Conservation (phyloP, 2,113 vertebrate species). For the Corydoras sp. region DNA sequence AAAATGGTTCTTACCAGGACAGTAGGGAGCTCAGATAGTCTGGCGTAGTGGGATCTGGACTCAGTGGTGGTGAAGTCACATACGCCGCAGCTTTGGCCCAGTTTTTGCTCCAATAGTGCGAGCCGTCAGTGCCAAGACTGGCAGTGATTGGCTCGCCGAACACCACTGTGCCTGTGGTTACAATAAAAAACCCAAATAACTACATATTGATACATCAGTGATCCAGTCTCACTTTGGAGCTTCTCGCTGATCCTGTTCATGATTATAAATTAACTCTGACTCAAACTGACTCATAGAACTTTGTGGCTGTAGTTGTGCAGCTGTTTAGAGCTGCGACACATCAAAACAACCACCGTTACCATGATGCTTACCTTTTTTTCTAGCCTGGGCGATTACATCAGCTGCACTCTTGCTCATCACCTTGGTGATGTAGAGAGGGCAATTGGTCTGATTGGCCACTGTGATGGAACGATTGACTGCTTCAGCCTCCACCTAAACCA, state of each 20-base stretch:
- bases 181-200: background rate
- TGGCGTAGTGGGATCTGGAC: constrained; percentile 91
- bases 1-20: constrained; percentile 76
- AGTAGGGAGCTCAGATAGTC: constrained; percentile 96
- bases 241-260: too few relatives aligned
- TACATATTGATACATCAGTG: background rate
- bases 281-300: background rate
- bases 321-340: background rate
- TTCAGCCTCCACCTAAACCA: constrained; percentile 86
- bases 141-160: constrained; percentile 94
- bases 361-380: constrained; percentile 85
- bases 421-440: constrained; percentile 95
- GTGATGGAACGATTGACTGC: constrained; percentile 93
- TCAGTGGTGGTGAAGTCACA: constrained; percentile 92
- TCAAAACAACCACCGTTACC: background rate
- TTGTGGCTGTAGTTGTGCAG: background rate
- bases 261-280: constrained; percentile 8
- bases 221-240: background rate
- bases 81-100: constrained; percentile 97
- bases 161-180: constrained; percentile 82
- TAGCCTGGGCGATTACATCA: constrained; percentile 92
- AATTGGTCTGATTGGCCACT: constrained; percentile 98
- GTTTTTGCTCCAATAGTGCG: constrained; percentile 99
- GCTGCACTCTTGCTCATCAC: constrained; percentile 98
- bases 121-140: constrained; percentile 91